phyloP scores from a whole-genome alignment of 2,888 invertebrate species.

The Eristalis arbustorum region DNA sequence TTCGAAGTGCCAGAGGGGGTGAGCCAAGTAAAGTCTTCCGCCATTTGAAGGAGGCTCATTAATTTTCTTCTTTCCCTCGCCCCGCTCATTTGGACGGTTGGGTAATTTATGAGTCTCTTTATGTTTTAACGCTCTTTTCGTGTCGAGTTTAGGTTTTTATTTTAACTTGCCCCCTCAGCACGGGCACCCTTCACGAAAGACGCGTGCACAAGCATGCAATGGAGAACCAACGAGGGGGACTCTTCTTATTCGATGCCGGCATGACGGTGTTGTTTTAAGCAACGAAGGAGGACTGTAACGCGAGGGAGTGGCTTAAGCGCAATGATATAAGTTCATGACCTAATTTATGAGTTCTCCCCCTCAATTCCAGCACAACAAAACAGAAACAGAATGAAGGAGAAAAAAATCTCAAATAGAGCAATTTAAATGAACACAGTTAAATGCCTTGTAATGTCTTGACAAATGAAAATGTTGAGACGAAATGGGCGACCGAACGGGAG shows the following conservation, averaged over 20 bases:
- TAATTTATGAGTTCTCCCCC: constrained; percentile 20
- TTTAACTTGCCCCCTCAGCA: neutral
- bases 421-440: constrained; percentile 58
- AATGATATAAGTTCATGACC: constrained; percentile 35
- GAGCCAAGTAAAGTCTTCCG: neutral
- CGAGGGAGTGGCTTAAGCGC: constrained; percentile 27
- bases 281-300: neutral
- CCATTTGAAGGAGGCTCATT: constrained; percentile 27
- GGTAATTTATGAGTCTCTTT: constrained; percentile 55
- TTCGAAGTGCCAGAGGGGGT: neutral
- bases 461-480: constrained; percentile 46
- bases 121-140: constrained; percentile 58
- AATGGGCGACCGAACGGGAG: too few species aligned
- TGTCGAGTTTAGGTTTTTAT: constrained; percentile 29
- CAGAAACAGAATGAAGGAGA: neutral
- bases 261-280: neutral
- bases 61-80: constrained; percentile 15
- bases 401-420: constrained; percentile 56
- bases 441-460: constrained; percentile 55
- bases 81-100: neutral
- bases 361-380: neutral
- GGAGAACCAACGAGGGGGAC: neutral
- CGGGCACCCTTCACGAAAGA: too few species aligned
- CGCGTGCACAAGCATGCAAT: neutral
- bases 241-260: neutral